These are phyloP conservation scores for Apocrypta bakeri DNA, from an alignment of 1,140 invertebrate species.

Conservation along the genomic window DNA sequence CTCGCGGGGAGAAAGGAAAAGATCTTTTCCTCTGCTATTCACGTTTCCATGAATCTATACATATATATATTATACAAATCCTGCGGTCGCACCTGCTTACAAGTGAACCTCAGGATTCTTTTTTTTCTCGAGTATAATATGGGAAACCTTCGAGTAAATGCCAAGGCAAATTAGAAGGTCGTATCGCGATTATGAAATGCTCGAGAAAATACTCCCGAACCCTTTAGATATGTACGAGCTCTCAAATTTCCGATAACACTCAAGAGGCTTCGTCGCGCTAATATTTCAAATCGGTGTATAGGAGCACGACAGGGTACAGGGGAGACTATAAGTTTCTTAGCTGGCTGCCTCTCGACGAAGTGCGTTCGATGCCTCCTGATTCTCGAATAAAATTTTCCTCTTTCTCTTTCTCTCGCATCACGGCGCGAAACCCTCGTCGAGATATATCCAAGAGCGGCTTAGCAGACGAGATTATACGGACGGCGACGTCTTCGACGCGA, in stretches of 20 bases:
- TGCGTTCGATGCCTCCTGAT: constrained; percentile 4
- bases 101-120: no score
- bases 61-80: no score
- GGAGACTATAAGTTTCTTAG: not conserved
- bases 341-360: no score
- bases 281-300: not conserved
- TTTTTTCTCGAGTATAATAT: no score
- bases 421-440: not conserved
- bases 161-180: not conserved
- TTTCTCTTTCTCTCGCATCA: no score
- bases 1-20: not conserved
- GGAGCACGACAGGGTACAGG: not conserved
- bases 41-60: no score
- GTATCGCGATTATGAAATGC: not conserved
- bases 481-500: constrained; percentile 8
- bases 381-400: constrained; percentile 25
- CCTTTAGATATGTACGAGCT: no score
- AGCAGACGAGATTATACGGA: constrained; percentile 13
- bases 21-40: not conserved
- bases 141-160: no score
- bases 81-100: no score
- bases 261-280: constrained; percentile 6
- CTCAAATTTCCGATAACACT: constrained; percentile 10
- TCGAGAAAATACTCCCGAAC: not conserved
- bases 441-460: constrained; percentile 20